A percentile compares a stretch with the other conserved stretches of the same genome.
These are phyloP conservation scores for Panzeria rudis DNA, from an alignment of 2,888 invertebrate species.

Conservation along the genomic window DNA sequence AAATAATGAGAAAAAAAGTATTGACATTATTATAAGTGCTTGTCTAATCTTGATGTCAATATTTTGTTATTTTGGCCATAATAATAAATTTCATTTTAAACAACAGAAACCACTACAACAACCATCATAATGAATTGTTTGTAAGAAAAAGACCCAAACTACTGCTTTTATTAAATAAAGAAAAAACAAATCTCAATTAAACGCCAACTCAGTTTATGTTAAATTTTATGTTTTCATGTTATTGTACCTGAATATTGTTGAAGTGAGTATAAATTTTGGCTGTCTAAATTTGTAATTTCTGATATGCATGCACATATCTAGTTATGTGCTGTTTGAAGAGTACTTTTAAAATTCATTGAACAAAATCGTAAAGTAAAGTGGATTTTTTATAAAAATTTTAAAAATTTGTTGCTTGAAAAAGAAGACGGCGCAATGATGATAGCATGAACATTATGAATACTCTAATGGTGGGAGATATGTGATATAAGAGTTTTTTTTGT, in stretches of 20 bases:
- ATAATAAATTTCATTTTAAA: slow-evolving; percentile 60
- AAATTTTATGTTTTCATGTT: slow-evolving; percentile 3
- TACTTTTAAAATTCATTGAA: slow-evolving; percentile 59
- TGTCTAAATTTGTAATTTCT: slow-evolving; percentile 3
- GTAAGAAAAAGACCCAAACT: slow-evolving; percentile 22
- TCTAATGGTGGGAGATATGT: slow-evolving; percentile 63
- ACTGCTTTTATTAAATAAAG: slow-evolving; percentile 20
- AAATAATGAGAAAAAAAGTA: slow-evolving; percentile 54
- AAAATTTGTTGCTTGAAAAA: slow-evolving; percentile 46
- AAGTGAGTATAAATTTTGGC: slow-evolving; percentile 21
- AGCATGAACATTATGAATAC: background rate
- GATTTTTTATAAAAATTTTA: slow-evolving; percentile 28
- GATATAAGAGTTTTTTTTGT: slow-evolving; percentile 59
- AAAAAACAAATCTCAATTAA: slow-evolving; percentile 49
- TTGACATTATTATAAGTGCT: slow-evolving; percentile 59
- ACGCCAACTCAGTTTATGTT: slow-evolving; percentile 66
- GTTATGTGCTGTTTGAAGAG: slow-evolving; percentile 42
- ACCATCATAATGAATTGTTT: slow-evolving; percentile 52
- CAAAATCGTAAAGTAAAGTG: slow-evolving; percentile 61
- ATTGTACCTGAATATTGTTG: slow-evolving; percentile 15
- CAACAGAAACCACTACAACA: slow-evolving; percentile 26
- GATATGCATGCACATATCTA: slow-evolving; percentile 4
- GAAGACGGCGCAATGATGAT: background rate
- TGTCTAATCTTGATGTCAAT: slow-evolving; percentile 60
- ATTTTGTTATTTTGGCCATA: slow-evolving; percentile 60